Conservation (phyloP, 2,113 vertebrate species). For the Rhynchomys soricoides region DNA sequence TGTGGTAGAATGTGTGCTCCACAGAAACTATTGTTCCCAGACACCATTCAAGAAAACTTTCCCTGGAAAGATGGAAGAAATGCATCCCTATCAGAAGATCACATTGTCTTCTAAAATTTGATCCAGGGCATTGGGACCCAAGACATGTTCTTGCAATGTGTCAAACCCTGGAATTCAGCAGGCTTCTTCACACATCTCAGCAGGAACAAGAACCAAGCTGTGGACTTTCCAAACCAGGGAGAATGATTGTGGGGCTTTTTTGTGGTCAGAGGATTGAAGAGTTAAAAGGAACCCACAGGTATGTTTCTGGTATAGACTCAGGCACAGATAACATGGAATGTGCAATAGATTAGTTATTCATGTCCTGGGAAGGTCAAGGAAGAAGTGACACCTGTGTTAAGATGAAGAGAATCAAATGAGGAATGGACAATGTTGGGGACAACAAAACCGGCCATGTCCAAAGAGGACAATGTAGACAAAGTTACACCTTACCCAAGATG, state of each 20-base stretch:
- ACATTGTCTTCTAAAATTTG: background rate
- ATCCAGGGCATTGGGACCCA: background rate
- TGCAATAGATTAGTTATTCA: background rate
- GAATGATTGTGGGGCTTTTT: accelerated
- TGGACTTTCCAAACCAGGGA: background rate
- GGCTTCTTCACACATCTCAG: background rate
- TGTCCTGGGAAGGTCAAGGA: background rate
- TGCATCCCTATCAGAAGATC: background rate
- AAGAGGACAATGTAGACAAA: background rate
- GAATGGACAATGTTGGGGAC: accelerated
- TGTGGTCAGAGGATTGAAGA: background rate
- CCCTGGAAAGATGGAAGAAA: background rate
- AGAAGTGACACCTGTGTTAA: background rate
- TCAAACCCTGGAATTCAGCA: background rate
- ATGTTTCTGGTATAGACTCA: background rate
- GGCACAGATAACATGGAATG: background rate
- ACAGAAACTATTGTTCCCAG: background rate
- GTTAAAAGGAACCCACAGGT: background rate
- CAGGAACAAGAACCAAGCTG: background rate
- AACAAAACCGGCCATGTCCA: accelerated
- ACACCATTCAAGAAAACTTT: background rate
- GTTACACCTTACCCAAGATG: background rate
- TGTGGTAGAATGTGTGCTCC: background rate
- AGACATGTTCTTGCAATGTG: background rate
- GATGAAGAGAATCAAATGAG: background rate